Evolutionary conservation across 2,797 vertebrate species (phyloP).

Genomic region (Leptodon cayanensis): DNA sequence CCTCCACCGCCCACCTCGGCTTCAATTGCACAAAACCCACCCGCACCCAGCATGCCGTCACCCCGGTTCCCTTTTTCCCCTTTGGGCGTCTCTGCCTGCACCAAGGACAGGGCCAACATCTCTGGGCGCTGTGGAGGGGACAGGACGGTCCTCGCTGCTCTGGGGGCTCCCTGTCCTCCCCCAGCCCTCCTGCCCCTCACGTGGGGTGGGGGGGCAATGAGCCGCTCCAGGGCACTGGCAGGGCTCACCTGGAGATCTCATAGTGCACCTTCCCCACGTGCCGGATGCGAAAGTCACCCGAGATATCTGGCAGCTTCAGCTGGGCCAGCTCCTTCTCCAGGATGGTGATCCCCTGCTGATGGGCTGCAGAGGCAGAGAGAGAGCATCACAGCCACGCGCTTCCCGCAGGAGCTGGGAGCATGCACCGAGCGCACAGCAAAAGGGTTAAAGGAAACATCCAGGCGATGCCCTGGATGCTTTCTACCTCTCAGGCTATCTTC

Average conservation of each 20-base stretch:
- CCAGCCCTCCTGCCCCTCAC: rapidly evolving
- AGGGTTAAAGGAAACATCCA: background rate
- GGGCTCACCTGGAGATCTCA: slow-evolving; percentile 25
- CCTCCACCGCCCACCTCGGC: rapidly evolving
- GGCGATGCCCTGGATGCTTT: background rate
- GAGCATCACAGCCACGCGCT: rapidly evolving
- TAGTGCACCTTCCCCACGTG: background rate
- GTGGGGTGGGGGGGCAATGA: rapidly evolving
- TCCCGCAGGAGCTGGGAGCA: background rate
- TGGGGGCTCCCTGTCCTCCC: rapidly evolving
- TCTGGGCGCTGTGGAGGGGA: background rate
- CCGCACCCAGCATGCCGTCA: rapidly evolving
- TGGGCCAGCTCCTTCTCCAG: slow-evolving; percentile 19
- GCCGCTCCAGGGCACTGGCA: rapidly evolving
- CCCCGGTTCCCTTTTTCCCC: background rate
- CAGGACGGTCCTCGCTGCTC: background rate
- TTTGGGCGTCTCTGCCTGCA: background rate
- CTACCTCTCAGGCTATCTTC: background rate
- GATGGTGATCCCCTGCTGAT: rapidly evolving
- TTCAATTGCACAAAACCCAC: background rate
- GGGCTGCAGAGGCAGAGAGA: background rate
- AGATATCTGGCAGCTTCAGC: slow-evolving; percentile 12
- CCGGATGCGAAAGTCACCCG: background rate
- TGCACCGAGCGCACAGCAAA: rapidly evolving
- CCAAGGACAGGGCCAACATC: background rate